Percentiles rank a stretch among this genome's conserved stretches.
Evolutionary conservation across 2,797 vertebrate species (phyloP).

Genomic region (Siniperca scherzeri): DNA sequence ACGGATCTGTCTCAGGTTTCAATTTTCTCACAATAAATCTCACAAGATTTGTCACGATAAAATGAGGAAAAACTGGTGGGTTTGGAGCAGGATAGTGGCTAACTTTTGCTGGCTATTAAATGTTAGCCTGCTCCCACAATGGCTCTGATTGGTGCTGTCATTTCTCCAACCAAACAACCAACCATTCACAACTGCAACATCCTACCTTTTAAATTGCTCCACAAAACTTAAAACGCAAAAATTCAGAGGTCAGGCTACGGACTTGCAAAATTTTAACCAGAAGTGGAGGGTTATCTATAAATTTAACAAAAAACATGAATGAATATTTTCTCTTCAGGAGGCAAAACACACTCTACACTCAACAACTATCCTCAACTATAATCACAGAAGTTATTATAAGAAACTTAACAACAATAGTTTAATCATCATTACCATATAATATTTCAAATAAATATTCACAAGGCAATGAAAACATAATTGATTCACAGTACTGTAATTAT

Average conservation of each 20-base stretch:
- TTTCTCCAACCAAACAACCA: neutral
- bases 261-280: neutral
- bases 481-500: conserved; percentile 29
- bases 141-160: neutral
- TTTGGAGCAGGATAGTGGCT: neutral
- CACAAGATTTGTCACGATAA: neutral
- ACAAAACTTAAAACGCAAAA: neutral
- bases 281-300: neutral
- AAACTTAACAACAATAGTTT: neutral
- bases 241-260: neutral
- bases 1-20: too few relatives aligned
- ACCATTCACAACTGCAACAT: neutral
- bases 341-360: neutral
- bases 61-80: neutral
- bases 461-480: neutral
- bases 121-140: neutral
- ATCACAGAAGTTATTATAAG: neutral
- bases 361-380: neutral
- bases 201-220: neutral
- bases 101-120: neutral
- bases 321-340: neutral
- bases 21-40: neutral
- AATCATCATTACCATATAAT: neutral
- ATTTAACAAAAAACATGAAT: neutral
- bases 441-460: neutral